phyloP scores from a whole-genome alignment of 2,888 invertebrate genomes.

The Acrobasis suavella region DNA sequence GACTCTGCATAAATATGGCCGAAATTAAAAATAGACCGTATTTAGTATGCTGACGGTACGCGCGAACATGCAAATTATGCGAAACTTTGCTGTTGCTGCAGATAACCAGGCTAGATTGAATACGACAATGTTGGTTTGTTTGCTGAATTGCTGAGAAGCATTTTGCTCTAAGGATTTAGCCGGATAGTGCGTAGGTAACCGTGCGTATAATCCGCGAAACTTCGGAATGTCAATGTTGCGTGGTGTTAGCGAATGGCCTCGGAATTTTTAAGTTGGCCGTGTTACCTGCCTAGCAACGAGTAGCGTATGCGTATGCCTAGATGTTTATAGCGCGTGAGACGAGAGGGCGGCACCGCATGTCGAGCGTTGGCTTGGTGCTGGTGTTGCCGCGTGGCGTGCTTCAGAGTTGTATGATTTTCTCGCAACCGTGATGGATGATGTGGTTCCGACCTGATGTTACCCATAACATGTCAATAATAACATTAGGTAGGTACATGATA shows the following conservation, averaged over 20 bases:
- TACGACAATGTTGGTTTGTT: slow-evolving; percentile 1
- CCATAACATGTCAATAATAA: neutral
- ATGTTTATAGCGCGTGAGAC: slow-evolving; percentile 7
- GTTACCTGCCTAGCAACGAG: slow-evolving; percentile 16
- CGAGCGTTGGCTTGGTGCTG: slow-evolving; percentile 5
- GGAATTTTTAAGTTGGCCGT: slow-evolving; percentile 11
- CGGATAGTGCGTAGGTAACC: slow-evolving; percentile 6
- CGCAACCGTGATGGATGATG: neutral
- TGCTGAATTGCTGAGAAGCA: slow-evolving; percentile 1
- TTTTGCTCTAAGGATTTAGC: slow-evolving; percentile 1
- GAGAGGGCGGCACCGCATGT: slow-evolving; percentile 11
- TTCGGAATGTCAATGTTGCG: slow-evolving; percentile 6
- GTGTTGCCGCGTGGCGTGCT: neutral
- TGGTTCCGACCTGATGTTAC: neutral
- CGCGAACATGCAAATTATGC: slow-evolving; percentile 26
- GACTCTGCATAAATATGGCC: slow-evolving; percentile 20
- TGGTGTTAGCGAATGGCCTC: slow-evolving; percentile 4
- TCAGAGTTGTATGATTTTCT: neutral
- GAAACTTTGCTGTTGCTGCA: slow-evolving; percentile 22
- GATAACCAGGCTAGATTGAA: slow-evolving; percentile 14
- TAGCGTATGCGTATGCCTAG: slow-evolving; percentile 11
- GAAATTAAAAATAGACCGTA: slow-evolving; percentile 23
- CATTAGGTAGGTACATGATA: no score
- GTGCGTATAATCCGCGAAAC: slow-evolving; percentile 15
- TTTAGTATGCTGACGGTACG: slow-evolving; percentile 26